Percentiles rank a stretch among this genome's conserved stretches.
Evolutionary conservation across 2,113 vertebrate genomes (phyloP).

Genomic region (Centropus unirufus): DNA sequence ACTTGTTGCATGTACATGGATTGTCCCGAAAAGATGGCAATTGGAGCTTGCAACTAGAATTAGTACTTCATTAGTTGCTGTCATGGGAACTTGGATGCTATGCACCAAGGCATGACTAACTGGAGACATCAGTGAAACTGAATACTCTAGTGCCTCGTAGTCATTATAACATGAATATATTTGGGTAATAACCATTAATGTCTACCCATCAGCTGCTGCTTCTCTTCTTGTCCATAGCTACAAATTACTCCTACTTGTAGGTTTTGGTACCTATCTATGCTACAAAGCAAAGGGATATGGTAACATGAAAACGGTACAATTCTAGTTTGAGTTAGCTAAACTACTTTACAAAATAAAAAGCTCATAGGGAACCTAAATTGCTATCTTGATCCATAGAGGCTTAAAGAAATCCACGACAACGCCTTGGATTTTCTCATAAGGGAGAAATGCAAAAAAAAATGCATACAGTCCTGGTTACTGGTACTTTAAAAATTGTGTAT

Average conservation of each 20-base stretch:
- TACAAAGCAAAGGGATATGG: neutral
- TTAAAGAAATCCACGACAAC: neutral
- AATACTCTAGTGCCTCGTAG: neutral
- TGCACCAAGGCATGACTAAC: neutral
- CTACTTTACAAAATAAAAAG: neutral
- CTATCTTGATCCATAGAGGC: neutral
- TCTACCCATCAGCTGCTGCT: neutral
- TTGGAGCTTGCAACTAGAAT: neutral
- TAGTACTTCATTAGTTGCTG: neutral
- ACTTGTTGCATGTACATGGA: neutral
- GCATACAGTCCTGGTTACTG: neutral
- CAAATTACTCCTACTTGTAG: neutral
- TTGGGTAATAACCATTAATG: neutral
- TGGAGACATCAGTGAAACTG: neutral
- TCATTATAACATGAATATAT: neutral
- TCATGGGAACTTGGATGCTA: neutral
- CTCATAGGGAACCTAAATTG: neutral
- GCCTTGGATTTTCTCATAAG: neutral
- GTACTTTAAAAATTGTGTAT: neutral
- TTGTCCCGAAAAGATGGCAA: neutral
- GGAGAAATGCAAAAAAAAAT: neutral
- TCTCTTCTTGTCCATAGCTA: neutral
- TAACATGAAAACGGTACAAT: neutral
- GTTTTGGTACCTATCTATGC: neutral
- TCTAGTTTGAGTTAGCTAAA: neutral